phyloP scores from a whole-genome alignment of 2,888 invertebrate species.

The Ceriagrion tenellum region DNA sequence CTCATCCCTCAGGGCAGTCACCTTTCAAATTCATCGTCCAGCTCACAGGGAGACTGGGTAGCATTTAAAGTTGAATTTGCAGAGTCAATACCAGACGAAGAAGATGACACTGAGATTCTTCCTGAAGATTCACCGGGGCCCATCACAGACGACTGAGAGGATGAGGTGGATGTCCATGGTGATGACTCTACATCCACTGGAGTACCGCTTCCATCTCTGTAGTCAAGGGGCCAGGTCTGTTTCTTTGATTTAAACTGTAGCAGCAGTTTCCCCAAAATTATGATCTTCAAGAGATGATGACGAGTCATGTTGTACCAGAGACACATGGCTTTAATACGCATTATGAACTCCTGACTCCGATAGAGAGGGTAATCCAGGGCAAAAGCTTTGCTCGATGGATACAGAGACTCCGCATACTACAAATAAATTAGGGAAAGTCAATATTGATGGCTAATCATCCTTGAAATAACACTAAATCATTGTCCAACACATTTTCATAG shows the following conservation, averaged over 20 bases:
- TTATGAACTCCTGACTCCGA: slow-evolving; percentile 83
- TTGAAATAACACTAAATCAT: too few species aligned
- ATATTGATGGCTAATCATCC: too few species aligned
- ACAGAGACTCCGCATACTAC: slow-evolving; percentile 88
- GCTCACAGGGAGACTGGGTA: not conserved
- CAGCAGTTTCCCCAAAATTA: slow-evolving; percentile 86
- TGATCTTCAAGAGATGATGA: slow-evolving; percentile 89
- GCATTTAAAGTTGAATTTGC: not conserved
- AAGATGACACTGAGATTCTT: slow-evolving; percentile 49
- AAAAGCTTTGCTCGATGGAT: slow-evolving; percentile 91
- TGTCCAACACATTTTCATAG: too few species aligned
- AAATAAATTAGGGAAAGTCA: slow-evolving; percentile 80
- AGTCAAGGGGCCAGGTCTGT: slow-evolving; percentile 70
- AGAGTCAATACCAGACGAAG: slow-evolving; percentile 4
- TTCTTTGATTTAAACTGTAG: slow-evolving; percentile 74
- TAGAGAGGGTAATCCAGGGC: slow-evolving; percentile 86
- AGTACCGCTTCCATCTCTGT: slow-evolving; percentile 68
- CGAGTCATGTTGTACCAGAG: slow-evolving; percentile 95
- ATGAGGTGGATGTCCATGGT: slow-evolving; percentile 51
- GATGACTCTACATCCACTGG: slow-evolving; percentile 61
- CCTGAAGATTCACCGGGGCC: slow-evolving; percentile 7
- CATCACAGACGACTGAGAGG: not conserved
- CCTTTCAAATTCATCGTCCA: slow-evolving; percentile 60
- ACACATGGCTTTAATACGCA: slow-evolving; percentile 89
- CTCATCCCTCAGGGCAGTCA: too few species aligned